Percentiles rank a stretch among this genome's conserved stretches.
Evolutionary conservation across 2,113 vertebrate genomes (phyloP).

Genomic region (Otolemur garnettii): DNA sequence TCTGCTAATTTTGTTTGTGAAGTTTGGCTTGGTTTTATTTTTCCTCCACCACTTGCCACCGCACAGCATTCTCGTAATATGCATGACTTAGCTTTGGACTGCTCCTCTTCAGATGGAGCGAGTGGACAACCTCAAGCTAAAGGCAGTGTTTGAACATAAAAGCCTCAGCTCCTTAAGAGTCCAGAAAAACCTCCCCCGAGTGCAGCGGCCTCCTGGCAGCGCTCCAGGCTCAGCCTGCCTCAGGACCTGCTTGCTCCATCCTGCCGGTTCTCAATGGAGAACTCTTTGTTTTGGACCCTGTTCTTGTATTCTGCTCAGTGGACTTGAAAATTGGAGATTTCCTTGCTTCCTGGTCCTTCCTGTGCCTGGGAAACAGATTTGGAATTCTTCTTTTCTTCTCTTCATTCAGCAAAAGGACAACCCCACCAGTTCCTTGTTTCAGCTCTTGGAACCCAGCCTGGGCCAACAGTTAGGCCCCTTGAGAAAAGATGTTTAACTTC

Average conservation of each 20-base stretch:
- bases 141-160: slow-evolving; percentile 2
- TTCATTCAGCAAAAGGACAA: slow-evolving; percentile 59
- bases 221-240: slow-evolving; percentile 66
- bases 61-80: background rate
- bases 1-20: background rate
- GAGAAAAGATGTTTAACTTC: slow-evolving; percentile 64
- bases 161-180: slow-evolving; percentile 17
- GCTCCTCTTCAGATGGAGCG: background rate
- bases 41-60: background rate
- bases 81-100: slow-evolving; percentile 6
- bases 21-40: background rate
- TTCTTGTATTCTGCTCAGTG: slow-evolving; percentile 78
- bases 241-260: slow-evolving; percentile 68
- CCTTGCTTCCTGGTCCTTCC: slow-evolving; percentile 74
- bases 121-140: background rate
- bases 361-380: slow-evolving; percentile 74
- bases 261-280: slow-evolving; percentile 61
- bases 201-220: slow-evolving; percentile 56
- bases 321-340: slow-evolving; percentile 81
- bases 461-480: slow-evolving; percentile 61
- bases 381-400: slow-evolving; percentile 76
- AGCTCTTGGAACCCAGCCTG: slow-evolving; percentile 68
- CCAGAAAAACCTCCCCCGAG: background rate
- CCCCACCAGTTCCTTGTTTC: slow-evolving; percentile 51
- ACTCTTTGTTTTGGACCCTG: slow-evolving; percentile 72